Evolutionary conservation across 2,113 vertebrate genomes (phyloP).

Genomic region (Trematocara macrostoma): DNA sequence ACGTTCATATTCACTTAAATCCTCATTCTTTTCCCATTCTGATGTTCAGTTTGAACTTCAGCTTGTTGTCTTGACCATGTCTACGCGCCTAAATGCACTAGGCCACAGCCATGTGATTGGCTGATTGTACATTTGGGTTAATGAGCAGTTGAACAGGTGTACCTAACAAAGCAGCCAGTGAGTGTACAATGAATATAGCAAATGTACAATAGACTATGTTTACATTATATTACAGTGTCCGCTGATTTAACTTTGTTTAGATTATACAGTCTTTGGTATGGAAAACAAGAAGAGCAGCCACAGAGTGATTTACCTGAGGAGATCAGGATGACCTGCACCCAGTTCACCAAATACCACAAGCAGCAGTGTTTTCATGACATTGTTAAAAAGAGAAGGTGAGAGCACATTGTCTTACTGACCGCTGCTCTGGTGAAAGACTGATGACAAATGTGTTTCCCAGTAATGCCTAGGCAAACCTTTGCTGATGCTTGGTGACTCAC

Average conservation of each 20-base stretch:
- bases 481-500: neutral
- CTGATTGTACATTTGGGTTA: too few relatives aligned
- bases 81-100: too few relatives aligned
- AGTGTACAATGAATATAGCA: neutral
- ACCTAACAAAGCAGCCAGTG: neutral
- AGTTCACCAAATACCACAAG: slow-evolving; percentile 88
- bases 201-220: neutral
- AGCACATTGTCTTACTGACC: too few relatives aligned
- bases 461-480: neutral
- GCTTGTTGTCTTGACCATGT: too few relatives aligned
- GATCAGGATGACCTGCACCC: slow-evolving; percentile 86
- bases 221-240: neutral
- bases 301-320: slow-evolving; percentile 79
- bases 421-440: too few relatives aligned
- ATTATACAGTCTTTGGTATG: slow-evolving; percentile 78
- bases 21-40: too few relatives aligned
- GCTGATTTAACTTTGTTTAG: slow-evolving; percentile 51
- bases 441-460: neutral
- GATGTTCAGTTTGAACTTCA: too few relatives aligned
- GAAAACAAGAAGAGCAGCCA: slow-evolving; percentile 39
- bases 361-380: slow-evolving; percentile 87
- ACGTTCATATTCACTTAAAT: too few relatives aligned
- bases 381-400: slow-evolving; percentile 68
- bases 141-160: neutral
- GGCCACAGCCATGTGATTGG: too few relatives aligned